phyloP scores from a whole-genome alignment of 2,888 invertebrate species.

The Sinodicranocentrus sp. region DNA sequence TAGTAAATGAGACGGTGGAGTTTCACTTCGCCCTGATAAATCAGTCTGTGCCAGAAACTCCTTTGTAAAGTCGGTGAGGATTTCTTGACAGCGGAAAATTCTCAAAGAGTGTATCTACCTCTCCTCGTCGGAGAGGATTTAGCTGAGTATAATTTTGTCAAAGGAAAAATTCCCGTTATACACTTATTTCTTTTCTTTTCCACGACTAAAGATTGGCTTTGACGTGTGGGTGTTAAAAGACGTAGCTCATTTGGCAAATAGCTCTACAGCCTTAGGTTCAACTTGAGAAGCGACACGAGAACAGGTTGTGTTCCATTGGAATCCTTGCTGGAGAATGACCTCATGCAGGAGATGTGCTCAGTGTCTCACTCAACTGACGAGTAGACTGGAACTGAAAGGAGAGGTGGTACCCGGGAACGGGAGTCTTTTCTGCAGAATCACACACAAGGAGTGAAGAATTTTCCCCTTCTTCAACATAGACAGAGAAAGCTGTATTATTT shows the following conservation, averaged over 20 bases:
- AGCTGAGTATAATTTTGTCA: no score
- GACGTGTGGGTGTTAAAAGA: conserved; percentile 43
- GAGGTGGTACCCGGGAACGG: conserved; percentile 38
- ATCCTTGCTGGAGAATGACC: conserved; percentile 15
- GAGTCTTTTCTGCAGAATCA: conserved; percentile 13
- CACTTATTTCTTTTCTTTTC: no score
- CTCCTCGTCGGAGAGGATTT: no score
- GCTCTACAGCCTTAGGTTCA: not conserved
- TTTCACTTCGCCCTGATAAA: not conserved
- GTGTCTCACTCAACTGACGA: conserved; percentile 49
- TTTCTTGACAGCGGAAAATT: no score
- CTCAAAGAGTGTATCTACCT: no score
- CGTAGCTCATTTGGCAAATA: conserved; percentile 42
- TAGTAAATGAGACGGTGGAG: no score
- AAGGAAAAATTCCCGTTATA: no score
- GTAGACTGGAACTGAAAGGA: conserved; percentile 52
- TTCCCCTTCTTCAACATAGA: not conserved
- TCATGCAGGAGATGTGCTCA: conserved; percentile 33
- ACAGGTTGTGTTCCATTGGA: conserved; percentile 12
- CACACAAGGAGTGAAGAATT: not conserved
- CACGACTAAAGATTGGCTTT: conserved; percentile 29
- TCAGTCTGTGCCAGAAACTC: not conserved
- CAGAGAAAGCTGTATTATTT: conserved; percentile 2
- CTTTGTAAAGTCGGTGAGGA: no score
- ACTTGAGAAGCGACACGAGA: conserved; percentile 27